A percentile compares a stretch with the other conserved stretches of the same genome.
Evolutionary conservation across 2,888 invertebrate species (phyloP).

Genomic region (Acrobasis suavella): DNA sequence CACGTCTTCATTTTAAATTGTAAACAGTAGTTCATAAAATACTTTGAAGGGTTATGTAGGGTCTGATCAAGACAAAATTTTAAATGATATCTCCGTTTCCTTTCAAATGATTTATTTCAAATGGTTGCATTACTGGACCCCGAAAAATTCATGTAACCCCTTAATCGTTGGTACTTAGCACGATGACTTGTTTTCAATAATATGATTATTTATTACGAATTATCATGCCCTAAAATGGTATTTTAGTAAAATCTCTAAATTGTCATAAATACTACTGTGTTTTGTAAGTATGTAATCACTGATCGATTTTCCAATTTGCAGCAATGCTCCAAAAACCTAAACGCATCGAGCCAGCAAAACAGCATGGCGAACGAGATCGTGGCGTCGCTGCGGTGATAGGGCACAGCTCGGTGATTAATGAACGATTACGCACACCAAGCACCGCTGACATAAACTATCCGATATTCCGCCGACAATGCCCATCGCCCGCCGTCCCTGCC

Average conservation of each 20-base stretch:
- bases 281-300: conserved; percentile 29
- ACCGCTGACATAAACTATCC: conserved; percentile 65
- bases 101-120: too few species aligned
- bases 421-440: conserved; percentile 63
- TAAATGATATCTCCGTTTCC: too few species aligned
- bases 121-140: too few species aligned
- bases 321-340: conserved; percentile 80
- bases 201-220: too few species aligned
- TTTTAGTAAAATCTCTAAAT: not conserved
- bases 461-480: conserved; percentile 57
- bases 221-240: too few species aligned
- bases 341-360: conserved; percentile 78
- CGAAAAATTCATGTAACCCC: too few species aligned
- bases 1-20: too few species aligned
- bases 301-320: conserved; percentile 55
- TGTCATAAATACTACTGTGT: not conserved
- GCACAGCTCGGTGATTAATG: conserved; percentile 69
- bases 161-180: too few species aligned
- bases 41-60: too few species aligned
- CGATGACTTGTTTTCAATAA: too few species aligned
- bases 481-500: conserved; percentile 30
- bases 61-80: too few species aligned
- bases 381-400: conserved; percentile 80
- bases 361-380: conserved; percentile 79
- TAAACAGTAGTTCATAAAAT: too few species aligned